phyloP scores from a whole-genome alignment of 2,113 vertebrate genomes.

The Clarias macrocephalus region DNA sequence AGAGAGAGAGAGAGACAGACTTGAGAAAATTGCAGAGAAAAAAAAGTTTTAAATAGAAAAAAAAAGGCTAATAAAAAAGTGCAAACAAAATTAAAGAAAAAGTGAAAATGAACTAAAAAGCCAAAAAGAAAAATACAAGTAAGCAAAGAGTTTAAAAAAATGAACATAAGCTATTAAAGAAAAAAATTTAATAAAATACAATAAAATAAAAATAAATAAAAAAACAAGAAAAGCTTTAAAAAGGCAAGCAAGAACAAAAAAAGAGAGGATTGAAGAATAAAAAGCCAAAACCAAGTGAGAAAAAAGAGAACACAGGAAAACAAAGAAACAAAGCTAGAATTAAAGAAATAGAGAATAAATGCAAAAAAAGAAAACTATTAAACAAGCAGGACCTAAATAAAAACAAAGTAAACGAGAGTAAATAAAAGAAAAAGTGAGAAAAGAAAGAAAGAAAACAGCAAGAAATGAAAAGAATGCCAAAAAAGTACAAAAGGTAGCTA shows the following conservation, averaged over 20 bases:
- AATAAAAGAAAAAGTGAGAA: not conserved
- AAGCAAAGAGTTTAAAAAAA: not conserved
- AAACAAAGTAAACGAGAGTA: not conserved
- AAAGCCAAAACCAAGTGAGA: not conserved
- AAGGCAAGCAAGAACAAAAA: not conserved
- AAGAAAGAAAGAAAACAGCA: not conserved
- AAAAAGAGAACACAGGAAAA: not conserved
- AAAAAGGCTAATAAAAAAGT: not conserved
- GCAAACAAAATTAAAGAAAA: not conserved
- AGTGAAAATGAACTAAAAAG: not conserved
- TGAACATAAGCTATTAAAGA: not conserved
- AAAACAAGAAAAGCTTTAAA: rapidly evolving
- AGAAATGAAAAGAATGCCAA: not conserved
- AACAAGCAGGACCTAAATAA: not conserved
- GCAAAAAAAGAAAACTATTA: not conserved
- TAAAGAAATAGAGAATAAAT: not conserved
- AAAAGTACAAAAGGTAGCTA: not conserved
- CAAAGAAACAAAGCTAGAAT: not conserved
- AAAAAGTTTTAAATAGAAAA: not conserved
- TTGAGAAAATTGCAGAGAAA: not conserved
- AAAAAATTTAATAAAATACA: too few relatives aligned
- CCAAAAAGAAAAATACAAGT: not conserved
- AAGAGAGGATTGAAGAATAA: not conserved
- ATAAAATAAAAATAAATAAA: not conserved
- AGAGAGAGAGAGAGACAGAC: not conserved